Percentiles rank a stretch among this genome's conserved stretches.
phyloP scores from a whole-genome alignment of 2,113 vertebrate species.

The Tragulus kanchil region DNA sequence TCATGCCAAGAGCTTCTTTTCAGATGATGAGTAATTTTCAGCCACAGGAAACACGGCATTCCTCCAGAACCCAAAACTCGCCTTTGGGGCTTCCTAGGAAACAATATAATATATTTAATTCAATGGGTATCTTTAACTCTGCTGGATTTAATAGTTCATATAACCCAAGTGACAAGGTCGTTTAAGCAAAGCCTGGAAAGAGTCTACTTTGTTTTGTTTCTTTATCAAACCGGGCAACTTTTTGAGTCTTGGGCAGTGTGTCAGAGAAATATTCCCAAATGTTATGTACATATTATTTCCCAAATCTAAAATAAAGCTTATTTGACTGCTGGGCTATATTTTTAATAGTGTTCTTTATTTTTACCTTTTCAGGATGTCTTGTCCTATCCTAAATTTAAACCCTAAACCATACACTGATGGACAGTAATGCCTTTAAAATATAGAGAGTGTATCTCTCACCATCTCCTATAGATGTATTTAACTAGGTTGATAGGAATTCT shows the following conservation, averaged over 20 bases:
- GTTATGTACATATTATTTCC: neutral
- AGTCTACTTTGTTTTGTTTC: neutral
- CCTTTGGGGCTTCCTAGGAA: neutral
- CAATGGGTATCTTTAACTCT: neutral
- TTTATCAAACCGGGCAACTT: neutral
- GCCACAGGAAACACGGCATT: neutral
- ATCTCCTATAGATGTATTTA: neutral
- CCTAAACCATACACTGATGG: neutral
- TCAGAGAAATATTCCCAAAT: neutral
- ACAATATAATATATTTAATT: neutral
- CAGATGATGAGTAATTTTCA: slow-evolving; percentile 38
- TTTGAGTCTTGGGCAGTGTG: neutral
- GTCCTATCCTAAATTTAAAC: neutral
- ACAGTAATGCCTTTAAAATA: neutral
- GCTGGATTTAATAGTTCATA: neutral
- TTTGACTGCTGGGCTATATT: neutral
- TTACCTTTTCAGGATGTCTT: neutral
- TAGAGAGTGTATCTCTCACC: neutral
- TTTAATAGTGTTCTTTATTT: neutral
- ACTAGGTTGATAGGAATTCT: neutral
- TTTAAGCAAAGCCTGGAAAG: neutral
- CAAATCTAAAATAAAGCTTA: neutral
- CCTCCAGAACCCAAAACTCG: neutral
- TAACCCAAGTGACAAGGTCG: neutral
- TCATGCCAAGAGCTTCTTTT: slow-evolving; percentile 44